These are phyloP conservation scores for Apis cerana DNA, from an alignment of 1,140 invertebrate species.

Conservation along the genomic window DNA sequence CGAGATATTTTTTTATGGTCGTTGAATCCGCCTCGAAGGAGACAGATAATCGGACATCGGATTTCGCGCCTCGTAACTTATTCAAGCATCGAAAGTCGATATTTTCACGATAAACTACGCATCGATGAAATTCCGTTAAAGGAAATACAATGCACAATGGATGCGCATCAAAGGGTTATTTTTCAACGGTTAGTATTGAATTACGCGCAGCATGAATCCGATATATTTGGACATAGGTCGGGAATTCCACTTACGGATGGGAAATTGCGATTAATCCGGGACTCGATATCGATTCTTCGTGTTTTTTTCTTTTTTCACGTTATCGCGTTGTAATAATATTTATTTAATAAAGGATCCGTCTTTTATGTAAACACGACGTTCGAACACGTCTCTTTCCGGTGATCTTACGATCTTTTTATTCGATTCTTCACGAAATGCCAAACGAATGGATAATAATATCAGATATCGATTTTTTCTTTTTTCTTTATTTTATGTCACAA, in stretches of 20 bases:
- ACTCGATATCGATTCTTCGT: neutral
- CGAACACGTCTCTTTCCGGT: too few relatives aligned
- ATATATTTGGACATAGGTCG: neutral
- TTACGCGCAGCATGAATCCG: neutral
- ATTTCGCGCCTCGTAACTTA: conserved; percentile 27
- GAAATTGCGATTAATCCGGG: neutral
- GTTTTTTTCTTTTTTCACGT: neutral
- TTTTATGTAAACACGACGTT: too few relatives aligned
- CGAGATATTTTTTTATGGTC: too few relatives aligned
- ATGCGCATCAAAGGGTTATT: neutral
- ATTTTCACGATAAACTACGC: conserved; percentile 23
- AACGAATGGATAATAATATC: too few relatives aligned
- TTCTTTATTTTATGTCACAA: too few relatives aligned
- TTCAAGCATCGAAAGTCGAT: conserved; percentile 32
- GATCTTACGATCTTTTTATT: too few relatives aligned
- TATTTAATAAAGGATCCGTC: too few relatives aligned
- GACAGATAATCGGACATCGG: conserved; percentile 32
- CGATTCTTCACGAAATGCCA: too few relatives aligned
- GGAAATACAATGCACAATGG: neutral
- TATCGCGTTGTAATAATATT: too few relatives aligned
- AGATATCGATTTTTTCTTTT: too few relatives aligned
- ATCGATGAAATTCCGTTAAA: neutral
- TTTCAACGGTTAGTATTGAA: neutral
- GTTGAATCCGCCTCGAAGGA: conserved; percentile 1
- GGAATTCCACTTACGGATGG: neutral